Evolutionary conservation across 2,888 invertebrate species (phyloP).

Genomic region (Chelonus formosanus): DNA sequence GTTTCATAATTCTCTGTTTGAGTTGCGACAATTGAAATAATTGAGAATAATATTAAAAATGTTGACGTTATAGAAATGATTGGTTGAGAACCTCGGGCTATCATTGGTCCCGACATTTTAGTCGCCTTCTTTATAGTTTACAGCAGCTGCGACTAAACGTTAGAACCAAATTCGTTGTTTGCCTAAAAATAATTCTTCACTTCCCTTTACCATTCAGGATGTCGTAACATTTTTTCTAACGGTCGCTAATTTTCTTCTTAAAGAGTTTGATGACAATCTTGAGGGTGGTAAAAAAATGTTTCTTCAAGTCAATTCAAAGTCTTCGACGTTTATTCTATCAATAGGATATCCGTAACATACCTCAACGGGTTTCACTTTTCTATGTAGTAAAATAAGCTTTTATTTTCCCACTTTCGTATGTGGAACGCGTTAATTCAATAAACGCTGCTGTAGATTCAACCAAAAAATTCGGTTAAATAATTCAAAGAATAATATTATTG

Average conservation of each 20-base stretch:
- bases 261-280: no score
- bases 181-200: constrained; percentile 9
- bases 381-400: background rate
- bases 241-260: no score
- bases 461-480: no score
- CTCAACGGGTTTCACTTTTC: constrained; percentile 1
- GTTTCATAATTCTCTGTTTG: constrained; percentile 9
- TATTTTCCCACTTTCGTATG: no score
- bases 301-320: no score
- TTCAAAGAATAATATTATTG: no score
- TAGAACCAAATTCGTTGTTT: constrained; percentile 14
- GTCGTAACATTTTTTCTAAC: constrained; percentile 8
- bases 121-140: constrained; percentile 18
- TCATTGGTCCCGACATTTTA: constrained; percentile 57
- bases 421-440: no score
- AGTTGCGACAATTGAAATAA: constrained; percentile 22
- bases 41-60: constrained; percentile 20
- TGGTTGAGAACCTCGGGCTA: constrained; percentile 44
- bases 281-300: no score
- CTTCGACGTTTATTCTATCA: background rate
- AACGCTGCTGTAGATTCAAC: no score
- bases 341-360: constrained; percentile 12
- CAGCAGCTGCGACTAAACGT: background rate
- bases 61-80: constrained; percentile 5
- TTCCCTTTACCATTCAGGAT: constrained; percentile 9